Evolutionary conservation across 37 sponge, comb jelly and placozoan genomes (phyloP), one percentile per base, ranked within the genome.

Genomic region (Aplysina aerophoba): DNA sequence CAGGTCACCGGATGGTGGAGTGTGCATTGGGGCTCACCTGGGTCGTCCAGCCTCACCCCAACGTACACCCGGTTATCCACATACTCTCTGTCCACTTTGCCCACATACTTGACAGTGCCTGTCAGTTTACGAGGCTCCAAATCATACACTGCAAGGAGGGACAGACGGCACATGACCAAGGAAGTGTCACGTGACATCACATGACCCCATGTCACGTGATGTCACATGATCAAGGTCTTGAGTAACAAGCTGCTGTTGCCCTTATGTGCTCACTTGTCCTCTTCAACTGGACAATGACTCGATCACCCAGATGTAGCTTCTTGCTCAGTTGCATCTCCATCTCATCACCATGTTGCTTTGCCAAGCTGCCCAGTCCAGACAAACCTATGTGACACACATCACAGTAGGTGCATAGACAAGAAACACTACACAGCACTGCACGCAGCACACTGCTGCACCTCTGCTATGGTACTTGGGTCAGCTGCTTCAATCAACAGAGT

Each of bases 31-130:
- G 36, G 35, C 83, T 37, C 59, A 90, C 96, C 91, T 83, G 93
- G 91, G 85, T 92, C 91, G 82, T 97, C 97, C 64, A 97, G 82
- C 71, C 92, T 91, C 54, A 97, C 87, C 55, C 97, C 97, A 31
- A 94, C 97, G 72, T 92, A 94, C 17, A 94, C 65, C 30, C 93
- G 82, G 61, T 87, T 94, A 83, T 96, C 97, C 31, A 96, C 80
- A 88, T 83, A 96, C 55, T 89, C 95, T 31, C 94, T 96, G 87
- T 96, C 97, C 36, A 96, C 84, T 66, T 89, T 93, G 0, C 97
- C 97, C 37, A 96, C 85, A 65, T 92, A 96, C 56, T 88, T 88
- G 11, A 94, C 92, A 31, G 87, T 68, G 24, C 97, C 97, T 27
- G 96, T 88, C 28, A 85, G 74, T 39, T 86, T 81, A 37, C 79